Conservation (phyloP, 2,113 vertebrate species). For the Crotalus viridis region DNA sequence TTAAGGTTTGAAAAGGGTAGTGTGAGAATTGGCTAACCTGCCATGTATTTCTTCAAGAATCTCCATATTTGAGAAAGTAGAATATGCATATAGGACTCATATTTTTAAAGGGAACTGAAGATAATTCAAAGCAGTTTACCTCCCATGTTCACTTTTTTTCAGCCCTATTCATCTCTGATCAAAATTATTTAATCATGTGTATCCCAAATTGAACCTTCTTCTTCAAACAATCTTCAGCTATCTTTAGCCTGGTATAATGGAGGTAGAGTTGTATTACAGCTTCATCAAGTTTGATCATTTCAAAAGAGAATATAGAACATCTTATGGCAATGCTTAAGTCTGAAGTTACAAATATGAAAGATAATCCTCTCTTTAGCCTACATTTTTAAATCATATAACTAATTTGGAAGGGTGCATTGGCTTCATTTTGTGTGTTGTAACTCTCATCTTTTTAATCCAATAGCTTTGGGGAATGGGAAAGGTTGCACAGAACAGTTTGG, state of each 20-base stretch:
- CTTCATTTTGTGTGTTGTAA: background rate
- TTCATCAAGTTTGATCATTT: background rate
- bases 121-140: background rate
- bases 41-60: background rate
- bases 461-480: background rate
- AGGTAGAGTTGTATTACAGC: background rate
- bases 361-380: background rate
- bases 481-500: background rate
- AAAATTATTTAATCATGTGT: background rate
- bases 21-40: conserved; percentile 34
- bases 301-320: background rate
- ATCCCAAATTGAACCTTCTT: background rate
- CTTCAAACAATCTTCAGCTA: background rate
- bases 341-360: background rate
- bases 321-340: background rate
- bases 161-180: background rate
- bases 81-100: background rate
- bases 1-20: conserved; percentile 47
- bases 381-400: background rate
- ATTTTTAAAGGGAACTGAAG: background rate
- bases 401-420: background rate
- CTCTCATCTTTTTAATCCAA: background rate
- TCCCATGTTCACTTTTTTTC: background rate
- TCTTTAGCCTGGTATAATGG: background rate
- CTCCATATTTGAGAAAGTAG: background rate